These are phyloP conservation scores for Cydia splendana DNA, from an alignment of 1,140 invertebrate genomes.

Conservation along the genomic window DNA sequence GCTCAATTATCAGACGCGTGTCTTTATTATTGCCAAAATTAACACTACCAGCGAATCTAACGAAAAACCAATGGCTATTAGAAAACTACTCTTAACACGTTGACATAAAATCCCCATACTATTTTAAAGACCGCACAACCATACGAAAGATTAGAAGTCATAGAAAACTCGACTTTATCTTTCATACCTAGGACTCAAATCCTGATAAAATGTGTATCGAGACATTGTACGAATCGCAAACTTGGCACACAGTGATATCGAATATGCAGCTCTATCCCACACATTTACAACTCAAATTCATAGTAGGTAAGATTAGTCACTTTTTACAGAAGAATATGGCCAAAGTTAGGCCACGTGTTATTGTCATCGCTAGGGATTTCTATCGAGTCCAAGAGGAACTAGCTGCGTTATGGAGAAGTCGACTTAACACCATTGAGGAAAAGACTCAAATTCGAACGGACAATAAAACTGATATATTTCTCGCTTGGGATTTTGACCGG, in stretches of 20 bases:
- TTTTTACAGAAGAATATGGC: background rate
- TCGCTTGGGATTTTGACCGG: slow-evolving; percentile 1
- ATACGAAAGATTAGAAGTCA: background rate
- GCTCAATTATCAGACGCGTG: slow-evolving; percentile 39
- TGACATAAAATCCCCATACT: background rate
- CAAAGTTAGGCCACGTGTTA: slow-evolving; percentile 9
- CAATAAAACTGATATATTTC: background rate
- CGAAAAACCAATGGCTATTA: background rate
- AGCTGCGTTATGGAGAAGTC: background rate
- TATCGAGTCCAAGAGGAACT: background rate
- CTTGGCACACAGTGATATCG: background rate
- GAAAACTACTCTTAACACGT: background rate
- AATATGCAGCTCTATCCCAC: background rate
- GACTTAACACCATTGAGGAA: background rate
- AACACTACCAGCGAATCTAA: background rate
- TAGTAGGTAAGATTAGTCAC: background rate
- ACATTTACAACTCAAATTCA: background rate
- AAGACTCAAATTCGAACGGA: background rate
- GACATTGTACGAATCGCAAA: background rate
- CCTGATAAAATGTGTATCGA: background rate
- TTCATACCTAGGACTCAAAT: background rate
- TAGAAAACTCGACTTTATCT: background rate
- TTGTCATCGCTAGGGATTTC: slow-evolving; percentile 16
- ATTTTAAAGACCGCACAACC: slow-evolving; percentile 5
- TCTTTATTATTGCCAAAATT: slow-evolving; percentile 27